Percentiles rank a stretch among this genome's conserved stretches.
phyloP scores from a whole-genome alignment of 2,888 invertebrate species.

The Horisme vitalbata region DNA sequence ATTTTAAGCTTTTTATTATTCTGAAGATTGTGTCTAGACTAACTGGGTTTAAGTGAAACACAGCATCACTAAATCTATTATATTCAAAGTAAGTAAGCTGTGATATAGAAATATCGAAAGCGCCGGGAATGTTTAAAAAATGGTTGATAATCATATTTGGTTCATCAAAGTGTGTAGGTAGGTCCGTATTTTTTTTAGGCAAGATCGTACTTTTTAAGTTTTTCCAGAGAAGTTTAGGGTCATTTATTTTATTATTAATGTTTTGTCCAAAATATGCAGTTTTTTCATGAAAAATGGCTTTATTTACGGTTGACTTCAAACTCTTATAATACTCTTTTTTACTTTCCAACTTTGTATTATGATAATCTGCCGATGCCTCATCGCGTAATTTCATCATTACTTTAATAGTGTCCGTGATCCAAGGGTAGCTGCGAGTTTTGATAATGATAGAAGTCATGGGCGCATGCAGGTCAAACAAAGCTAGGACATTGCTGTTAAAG shows the following conservation, averaged over 20 bases:
- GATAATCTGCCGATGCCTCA: constrained; percentile 5
- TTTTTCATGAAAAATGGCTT: constrained; percentile 12
- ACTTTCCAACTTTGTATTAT: neutral
- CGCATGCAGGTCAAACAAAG: constrained; percentile 6
- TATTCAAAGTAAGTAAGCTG: neutral
- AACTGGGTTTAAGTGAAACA: constrained; percentile 2
- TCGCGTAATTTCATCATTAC: constrained; percentile 12
- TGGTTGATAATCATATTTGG: no score
- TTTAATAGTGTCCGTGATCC: constrained; percentile 7
- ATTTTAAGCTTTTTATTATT: constrained; percentile 4
- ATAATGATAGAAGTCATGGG: constrained; percentile 1
- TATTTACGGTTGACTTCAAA: constrained; percentile 5
- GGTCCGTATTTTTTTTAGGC: constrained; percentile 1
- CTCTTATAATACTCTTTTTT: constrained; percentile 7
- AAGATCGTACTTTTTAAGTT: constrained; percentile 7
- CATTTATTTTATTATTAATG: constrained; percentile 2
- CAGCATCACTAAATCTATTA: neutral
- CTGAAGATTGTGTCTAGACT: neutral
- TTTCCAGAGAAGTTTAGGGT: constrained; percentile 6
- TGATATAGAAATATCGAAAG: neutral
- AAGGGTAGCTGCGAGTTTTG: constrained; percentile 1
- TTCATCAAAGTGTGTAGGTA: no score
- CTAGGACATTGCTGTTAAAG: constrained; percentile 1
- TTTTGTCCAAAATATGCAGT: constrained; percentile 1
- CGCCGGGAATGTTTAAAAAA: constrained; percentile 8